Percentiles rank a stretch among this genome's conserved stretches.
phyloP scores from a whole-genome alignment of 2,797 vertebrate genomes.

The Philypnodon macrostomus region DNA sequence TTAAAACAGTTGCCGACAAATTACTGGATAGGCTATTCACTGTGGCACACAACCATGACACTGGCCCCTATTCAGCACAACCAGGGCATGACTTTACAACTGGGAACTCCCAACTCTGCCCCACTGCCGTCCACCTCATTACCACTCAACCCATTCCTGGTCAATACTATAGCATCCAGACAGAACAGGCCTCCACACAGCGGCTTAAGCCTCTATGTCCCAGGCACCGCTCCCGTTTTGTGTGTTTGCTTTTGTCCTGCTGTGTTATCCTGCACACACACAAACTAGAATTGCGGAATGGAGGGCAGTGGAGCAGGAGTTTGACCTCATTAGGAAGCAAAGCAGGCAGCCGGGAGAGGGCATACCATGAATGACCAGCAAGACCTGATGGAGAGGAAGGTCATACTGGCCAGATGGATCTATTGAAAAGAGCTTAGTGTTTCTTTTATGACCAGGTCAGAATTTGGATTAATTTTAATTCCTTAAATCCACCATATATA shows the following conservation, averaged over 20 bases:
- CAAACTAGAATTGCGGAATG: conserved; percentile 31
- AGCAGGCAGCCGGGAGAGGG: conserved; percentile 32
- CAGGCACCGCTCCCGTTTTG: conserved; percentile 16
- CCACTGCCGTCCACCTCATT: conserved; percentile 42
- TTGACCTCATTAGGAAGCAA: conserved; percentile 62
- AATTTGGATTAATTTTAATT: conserved; percentile 5
- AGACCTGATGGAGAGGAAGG: conserved; percentile 18
- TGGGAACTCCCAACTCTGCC: conserved; percentile 19
- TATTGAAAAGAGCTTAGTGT: conserved; percentile 12
- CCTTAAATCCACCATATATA: not conserved
- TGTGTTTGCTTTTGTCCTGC: conserved; percentile 27
- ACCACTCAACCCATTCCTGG: conserved; percentile 50
- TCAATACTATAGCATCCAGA: conserved; percentile 39
- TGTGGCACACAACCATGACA: conserved; percentile 42
- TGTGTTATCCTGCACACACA: conserved; percentile 24
- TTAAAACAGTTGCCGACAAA: conserved; percentile 29
- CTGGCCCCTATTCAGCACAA: conserved; percentile 63
- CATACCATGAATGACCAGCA: conserved; percentile 39
- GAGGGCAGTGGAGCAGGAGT: conserved; percentile 38
- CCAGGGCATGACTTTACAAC: conserved; percentile 66
- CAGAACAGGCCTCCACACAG: conserved; percentile 12
- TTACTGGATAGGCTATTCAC: conserved; percentile 45
- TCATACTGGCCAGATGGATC: conserved; percentile 21
- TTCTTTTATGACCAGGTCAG: not conserved
- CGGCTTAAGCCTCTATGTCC: conserved; percentile 15